These are phyloP conservation scores for Hirudo medicinalis DNA, from an alignment of 1,140 invertebrate species.

Conservation along the genomic window DNA sequence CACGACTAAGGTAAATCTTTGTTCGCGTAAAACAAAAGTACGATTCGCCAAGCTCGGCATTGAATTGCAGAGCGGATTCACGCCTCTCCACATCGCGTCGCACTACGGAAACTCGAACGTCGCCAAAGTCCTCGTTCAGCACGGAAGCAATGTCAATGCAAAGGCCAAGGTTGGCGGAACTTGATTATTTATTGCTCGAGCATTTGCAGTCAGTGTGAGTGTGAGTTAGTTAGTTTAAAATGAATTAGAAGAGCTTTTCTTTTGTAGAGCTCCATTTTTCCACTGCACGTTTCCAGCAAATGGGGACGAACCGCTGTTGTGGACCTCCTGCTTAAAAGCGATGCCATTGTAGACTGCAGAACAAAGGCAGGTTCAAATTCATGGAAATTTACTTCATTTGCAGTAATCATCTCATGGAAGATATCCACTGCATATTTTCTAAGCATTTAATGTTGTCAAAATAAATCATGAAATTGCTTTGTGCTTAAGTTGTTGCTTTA, in stretches of 20 bases:
- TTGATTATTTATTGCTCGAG: background rate
- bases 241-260: background rate
- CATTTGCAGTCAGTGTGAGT: background rate
- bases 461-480: background rate
- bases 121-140: conserved; percentile 76
- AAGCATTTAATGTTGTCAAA: background rate
- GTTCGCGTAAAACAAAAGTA: background rate
- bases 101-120: conserved; percentile 97
- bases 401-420: background rate
- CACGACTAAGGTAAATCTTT: conserved; percentile 36
- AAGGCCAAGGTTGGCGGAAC: conserved; percentile 57
- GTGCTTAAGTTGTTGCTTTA: background rate
- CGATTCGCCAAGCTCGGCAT: background rate
- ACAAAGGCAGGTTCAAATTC: conserved; percentile 57
- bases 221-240: too few species aligned
- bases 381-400: too few species aligned
- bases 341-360: conserved; percentile 57
- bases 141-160: conserved; percentile 93
- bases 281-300: conserved; percentile 86
- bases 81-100: conserved; percentile 90
- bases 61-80: conserved; percentile 67
- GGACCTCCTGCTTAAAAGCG: conserved; percentile 71
- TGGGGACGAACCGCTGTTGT: conserved; percentile 98
- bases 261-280: conserved; percentile 64
- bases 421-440: background rate